Evolutionary conservation across 2,797 vertebrate genomes (phyloP).

Genomic region (Mastacembelus armatus): DNA sequence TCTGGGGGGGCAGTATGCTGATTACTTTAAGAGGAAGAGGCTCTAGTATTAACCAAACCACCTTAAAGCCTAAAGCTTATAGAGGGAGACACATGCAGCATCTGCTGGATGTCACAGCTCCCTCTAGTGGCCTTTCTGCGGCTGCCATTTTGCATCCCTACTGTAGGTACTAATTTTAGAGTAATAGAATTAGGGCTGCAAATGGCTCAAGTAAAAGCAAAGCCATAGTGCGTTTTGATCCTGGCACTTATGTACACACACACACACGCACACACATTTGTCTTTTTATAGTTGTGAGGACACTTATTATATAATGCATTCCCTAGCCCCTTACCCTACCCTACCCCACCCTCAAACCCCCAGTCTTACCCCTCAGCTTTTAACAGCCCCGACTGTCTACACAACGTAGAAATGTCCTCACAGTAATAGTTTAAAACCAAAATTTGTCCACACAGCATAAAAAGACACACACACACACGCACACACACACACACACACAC

Average conservation of each 20-base stretch:
- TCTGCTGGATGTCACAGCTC: constrained; percentile 60
- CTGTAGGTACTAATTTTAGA: constrained; percentile 45
- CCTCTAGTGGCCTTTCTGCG: constrained; percentile 78
- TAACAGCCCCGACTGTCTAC: too few relatives aligned
- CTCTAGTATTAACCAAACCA: constrained; percentile 81
- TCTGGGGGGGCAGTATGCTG: constrained; percentile 86
- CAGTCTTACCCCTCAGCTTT: neutral
- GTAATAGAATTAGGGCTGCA: constrained; percentile 52
- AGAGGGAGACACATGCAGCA: constrained; percentile 39
- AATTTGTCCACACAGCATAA: constrained; percentile 11
- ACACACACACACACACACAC: constrained; percentile 23
- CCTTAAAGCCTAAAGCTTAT: constrained; percentile 58
- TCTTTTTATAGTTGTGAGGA: neutral
- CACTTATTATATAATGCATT: neutral
- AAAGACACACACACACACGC: constrained; percentile 14
- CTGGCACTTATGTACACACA: constrained; percentile 59
- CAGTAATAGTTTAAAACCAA: neutral
- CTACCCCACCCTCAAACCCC: too few relatives aligned
- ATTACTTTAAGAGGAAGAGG: constrained; percentile 96
- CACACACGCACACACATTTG: constrained; percentile 17
- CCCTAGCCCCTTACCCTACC: neutral
- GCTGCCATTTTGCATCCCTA: constrained; percentile 69
- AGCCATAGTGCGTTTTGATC: constrained; percentile 78
- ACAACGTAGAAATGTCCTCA: neutral
- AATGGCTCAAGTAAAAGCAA: constrained; percentile 73